Base-by-base conservation (phyloP, 2,797 vertebrate species). In the Scarus forsteni region DNA sequence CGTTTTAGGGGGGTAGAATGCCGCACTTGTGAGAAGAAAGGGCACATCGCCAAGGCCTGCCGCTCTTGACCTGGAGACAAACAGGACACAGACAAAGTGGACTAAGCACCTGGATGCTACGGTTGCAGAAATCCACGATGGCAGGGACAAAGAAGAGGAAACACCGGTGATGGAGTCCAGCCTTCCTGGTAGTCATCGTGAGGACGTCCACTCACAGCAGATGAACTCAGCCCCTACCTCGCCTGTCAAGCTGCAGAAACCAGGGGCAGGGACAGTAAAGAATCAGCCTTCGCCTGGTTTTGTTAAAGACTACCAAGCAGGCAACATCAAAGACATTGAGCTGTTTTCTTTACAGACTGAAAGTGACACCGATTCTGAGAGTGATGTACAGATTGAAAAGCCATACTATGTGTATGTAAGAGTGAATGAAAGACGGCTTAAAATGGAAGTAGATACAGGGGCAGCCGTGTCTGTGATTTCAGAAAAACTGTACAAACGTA, bases 391-490 rank as follows among this genome's bases (percentile, higher is more conserved):
- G 5, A 13, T 50, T 49, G 36, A 39, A 7, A 40, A 50, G 40
- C 46, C 46, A 1, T 49, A 61, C 15, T 56, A 66, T 57, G 36
- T 42, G 14, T 67, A 43, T 58, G 44, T 67, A 7, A 58, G 15
- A 0, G 36, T 42, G 16, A 64, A 67, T 48, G 42, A 40, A 1
- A 39, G 39, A 56, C 1, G 9, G 6, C 2, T 65, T 56, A 56
- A 39, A 66, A 48, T 56, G 63, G 52, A 66, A 66, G 34, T 65
- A 38, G 62, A 65, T n/a, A 55, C 42, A 46, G 62, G 51, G 10
- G 27, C 52, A 36, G 43, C 38, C 3, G 38, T 39, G 5, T 39
- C 38, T 39, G 38, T 39, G 38, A 39, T 39, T 3, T 39, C 38
- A 39, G 38, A 39, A 39, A 39, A 6, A 3, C 38, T 39, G 38